phyloP scores from a whole-genome alignment of 2,113 vertebrate species.

The Baryphthengus martii region DNA sequence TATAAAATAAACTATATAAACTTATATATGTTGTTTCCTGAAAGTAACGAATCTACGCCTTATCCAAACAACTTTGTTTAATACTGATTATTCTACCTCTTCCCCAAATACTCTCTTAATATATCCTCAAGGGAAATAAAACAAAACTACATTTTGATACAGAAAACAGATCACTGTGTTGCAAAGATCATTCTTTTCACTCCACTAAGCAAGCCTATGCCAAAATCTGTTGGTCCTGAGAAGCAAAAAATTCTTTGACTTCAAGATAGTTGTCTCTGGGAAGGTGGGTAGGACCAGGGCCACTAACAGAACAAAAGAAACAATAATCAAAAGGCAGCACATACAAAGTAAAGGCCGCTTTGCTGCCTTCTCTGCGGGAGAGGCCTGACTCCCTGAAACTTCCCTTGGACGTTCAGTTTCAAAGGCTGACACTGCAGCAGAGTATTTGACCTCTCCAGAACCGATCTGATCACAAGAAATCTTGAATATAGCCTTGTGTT shows the following conservation, averaged over 20 bases:
- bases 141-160: not conserved
- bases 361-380: not conserved
- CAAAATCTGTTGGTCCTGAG: not conserved
- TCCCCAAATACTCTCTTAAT: not conserved
- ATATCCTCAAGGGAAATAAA: not conserved
- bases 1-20: not conserved
- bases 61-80: not conserved
- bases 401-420: not conserved
- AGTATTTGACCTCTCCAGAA: not conserved
- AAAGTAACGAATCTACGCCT: not conserved
- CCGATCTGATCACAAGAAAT: not conserved
- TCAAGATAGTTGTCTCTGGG: not conserved
- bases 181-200: not conserved
- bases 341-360: not conserved
- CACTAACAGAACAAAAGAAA: not conserved
- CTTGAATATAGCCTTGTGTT: not conserved
- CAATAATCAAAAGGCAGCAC: not conserved
- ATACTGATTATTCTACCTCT: not conserved
- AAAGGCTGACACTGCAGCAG: slow-evolving; percentile 7
- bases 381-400: not conserved
- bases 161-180: not conserved
- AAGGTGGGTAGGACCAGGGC: not conserved
- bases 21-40: not conserved
- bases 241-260: not conserved
- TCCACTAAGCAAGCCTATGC: not conserved